Conservation (phyloP, 2,888 invertebrate genomes). For the Copidosoma aretas region DNA sequence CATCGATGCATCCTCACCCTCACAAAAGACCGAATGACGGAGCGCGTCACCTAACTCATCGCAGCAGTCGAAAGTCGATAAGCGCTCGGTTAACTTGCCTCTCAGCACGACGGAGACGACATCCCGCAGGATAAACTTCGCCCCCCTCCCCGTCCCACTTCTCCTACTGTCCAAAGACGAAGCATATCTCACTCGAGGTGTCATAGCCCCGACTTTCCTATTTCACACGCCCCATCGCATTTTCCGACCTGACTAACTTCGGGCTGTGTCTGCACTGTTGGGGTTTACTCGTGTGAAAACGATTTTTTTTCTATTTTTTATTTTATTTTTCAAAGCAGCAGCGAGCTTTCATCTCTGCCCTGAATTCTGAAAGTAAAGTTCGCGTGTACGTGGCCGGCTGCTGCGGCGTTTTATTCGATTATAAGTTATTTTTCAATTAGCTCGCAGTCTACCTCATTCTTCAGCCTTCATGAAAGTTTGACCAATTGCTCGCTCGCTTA, state of each 20-base stretch:
- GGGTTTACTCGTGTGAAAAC: conserved; percentile 2
- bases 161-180: conserved; percentile 22
- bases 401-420: too few species aligned
- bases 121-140: conserved; percentile 47
- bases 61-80: conserved; percentile 49
- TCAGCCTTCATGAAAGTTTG: too few species aligned
- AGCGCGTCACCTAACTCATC: conserved; percentile 9
- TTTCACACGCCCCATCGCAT: conserved; percentile 30
- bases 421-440: too few species aligned
- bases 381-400: too few species aligned
- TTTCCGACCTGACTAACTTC: conserved; percentile 28
- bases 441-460: too few species aligned
- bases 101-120: conserved; percentile 34
- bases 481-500: too few species aligned
- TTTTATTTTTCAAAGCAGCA: too few species aligned
- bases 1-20: too few species aligned
- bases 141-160: conserved; percentile 10
- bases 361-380: too few species aligned
- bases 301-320: too few species aligned
- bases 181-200: conserved; percentile 30
- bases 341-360: too few species aligned
- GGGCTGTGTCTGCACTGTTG: neutral
- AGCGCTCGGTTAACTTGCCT: conserved; percentile 48
- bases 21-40: neutral
- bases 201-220: conserved; percentile 20